These are phyloP conservation scores for Tinea pellionella DNA, from an alignment of 2,888 invertebrate genomes.

Conservation along the genomic window DNA sequence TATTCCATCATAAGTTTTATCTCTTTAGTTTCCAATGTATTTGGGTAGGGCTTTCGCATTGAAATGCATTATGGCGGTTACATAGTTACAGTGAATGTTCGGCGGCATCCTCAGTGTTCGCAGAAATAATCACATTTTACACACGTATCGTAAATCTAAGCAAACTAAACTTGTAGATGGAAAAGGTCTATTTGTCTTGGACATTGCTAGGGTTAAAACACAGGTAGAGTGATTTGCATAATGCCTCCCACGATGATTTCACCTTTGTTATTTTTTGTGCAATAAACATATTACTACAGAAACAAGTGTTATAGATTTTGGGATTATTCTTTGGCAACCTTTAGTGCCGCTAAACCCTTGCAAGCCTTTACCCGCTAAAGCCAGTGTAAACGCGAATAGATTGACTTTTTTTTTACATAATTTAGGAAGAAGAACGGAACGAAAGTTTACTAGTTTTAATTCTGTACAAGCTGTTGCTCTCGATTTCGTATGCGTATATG, in stretches of 20 bases:
- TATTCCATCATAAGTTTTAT: constrained; percentile 2
- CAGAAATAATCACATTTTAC: constrained; percentile 57
- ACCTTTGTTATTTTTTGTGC: constrained; percentile 9
- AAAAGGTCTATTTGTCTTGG: constrained; percentile 48
- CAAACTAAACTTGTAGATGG: constrained; percentile 42
- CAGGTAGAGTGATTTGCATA: constrained; percentile 67
- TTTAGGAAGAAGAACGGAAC: too few species aligned
- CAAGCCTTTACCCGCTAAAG: too few species aligned
- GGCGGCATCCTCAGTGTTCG: constrained; percentile 40
- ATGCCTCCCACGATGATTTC: constrained; percentile 56
- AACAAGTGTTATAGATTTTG: constrained; percentile 3
- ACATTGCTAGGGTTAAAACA: constrained; percentile 34
- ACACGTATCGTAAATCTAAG: constrained; percentile 62
- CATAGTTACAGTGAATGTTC: constrained; percentile 21
- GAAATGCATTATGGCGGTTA: neutral
- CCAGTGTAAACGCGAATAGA: too few species aligned
- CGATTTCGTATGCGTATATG: too few species aligned
- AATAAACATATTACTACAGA: neutral
- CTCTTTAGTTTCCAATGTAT: neutral
- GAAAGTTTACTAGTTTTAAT: too few species aligned
- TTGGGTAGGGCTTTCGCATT: neutral
- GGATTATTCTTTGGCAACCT: neutral
- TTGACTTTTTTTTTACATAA: too few species aligned
- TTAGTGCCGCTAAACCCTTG: neutral
- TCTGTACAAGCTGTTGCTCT: too few species aligned